phyloP scores from a whole-genome alignment of 2,113 vertebrate genomes.

The Gallinago undulata region DNA sequence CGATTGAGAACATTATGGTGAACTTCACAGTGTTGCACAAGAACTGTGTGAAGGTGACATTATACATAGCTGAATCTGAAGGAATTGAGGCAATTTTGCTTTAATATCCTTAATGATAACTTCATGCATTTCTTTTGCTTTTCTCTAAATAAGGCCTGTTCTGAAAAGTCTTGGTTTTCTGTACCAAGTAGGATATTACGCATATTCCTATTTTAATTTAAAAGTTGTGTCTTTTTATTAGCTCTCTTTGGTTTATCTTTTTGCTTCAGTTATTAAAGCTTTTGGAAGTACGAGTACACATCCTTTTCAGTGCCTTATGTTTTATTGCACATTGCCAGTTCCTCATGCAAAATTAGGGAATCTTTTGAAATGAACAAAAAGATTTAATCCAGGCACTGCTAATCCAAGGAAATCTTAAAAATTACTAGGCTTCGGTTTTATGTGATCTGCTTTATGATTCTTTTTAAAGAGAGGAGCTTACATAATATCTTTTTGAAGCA shows the following conservation, averaged over 20 bases:
- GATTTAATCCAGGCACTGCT: not conserved
- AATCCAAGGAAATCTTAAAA: not conserved
- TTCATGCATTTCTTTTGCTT: not conserved
- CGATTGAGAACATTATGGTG: not conserved
- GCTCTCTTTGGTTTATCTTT: not conserved
- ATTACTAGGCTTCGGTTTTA: not conserved
- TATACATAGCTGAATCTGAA: not conserved
- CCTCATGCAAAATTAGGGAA: not conserved
- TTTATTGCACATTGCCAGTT: not conserved
- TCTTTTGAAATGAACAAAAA: not conserved
- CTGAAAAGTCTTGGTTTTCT: not conserved
- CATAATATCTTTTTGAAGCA: not conserved
- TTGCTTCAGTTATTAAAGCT: not conserved
- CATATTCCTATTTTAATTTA: not conserved
- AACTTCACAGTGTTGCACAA: not conserved
- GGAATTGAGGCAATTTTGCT: not conserved
- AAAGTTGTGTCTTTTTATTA: not conserved
- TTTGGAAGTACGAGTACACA: not conserved
- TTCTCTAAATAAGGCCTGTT: not conserved
- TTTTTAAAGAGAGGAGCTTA: not conserved
- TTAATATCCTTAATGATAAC: not conserved
- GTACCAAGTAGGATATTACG: not conserved
- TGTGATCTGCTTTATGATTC: not conserved
- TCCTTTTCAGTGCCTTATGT: not conserved
- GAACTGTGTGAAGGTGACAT: fast-evolving